A percentile compares a stretch with the other conserved stretches of the same genome.
Conservation (phyloP, 2,797 vertebrate species). For the Sebastes iracundus region DNA sequence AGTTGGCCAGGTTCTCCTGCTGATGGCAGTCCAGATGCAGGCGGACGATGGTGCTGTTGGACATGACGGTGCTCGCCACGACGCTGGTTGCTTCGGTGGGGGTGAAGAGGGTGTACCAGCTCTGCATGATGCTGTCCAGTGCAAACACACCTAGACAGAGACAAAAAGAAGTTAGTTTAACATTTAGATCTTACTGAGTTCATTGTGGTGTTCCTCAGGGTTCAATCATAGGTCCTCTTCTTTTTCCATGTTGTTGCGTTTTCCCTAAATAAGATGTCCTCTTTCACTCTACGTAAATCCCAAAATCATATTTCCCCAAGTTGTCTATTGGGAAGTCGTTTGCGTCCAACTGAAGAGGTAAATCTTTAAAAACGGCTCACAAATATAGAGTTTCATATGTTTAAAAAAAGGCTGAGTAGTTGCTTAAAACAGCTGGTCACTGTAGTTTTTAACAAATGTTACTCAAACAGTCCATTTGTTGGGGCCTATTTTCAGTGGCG, state of each 20-base stretch:
- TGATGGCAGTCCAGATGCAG: conserved; percentile 93
- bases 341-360: no score
- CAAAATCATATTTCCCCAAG: no score
- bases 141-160: conserved; percentile 86
- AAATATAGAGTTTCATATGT: no score
- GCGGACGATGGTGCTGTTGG: conserved; percentile 92
- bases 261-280: no score
- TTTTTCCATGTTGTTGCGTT: neutral
- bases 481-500: no score
- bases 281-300: no score
- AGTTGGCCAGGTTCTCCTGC: conserved; percentile 93
- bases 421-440: no score
- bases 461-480: no score
- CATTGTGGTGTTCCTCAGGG: conserved; percentile 8
- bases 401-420: no score
- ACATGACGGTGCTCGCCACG: conserved; percentile 92
- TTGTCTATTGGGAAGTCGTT: no score
- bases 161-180: neutral
- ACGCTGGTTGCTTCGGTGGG: conserved; percentile 95
- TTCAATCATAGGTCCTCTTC: neutral
- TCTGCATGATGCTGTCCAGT: conserved; percentile 95
- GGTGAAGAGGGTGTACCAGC: conserved; percentile 95
- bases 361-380: no score
- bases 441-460: no score
- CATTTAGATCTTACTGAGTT: neutral